A percentile compares a stretch with the other conserved stretches of the same genome.
Conservation (phyloP, 1,140 invertebrate species). For the Platorchestia sp. region DNA sequence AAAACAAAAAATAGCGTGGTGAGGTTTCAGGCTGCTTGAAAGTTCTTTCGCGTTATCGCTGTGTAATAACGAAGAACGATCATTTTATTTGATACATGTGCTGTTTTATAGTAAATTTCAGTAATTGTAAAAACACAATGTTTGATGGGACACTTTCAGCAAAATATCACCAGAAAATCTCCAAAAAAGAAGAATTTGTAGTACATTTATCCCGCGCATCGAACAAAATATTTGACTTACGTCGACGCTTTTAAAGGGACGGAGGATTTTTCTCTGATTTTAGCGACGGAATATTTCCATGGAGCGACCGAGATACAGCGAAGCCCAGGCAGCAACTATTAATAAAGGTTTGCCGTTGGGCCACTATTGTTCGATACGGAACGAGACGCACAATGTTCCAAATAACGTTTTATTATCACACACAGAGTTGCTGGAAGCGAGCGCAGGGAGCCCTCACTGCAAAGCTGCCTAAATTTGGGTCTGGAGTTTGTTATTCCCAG, state of each 20-base stretch:
- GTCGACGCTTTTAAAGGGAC: background rate
- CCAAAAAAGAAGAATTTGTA: background rate
- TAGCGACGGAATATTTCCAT: background rate
- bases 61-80: too few species aligned
- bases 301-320: background rate
- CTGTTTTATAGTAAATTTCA: background rate
- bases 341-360: slow-evolving; percentile 37
- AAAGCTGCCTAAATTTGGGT: background rate
- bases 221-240: background rate
- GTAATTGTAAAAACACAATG: background rate
- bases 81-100: too few species aligned
- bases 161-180: background rate
- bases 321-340: slow-evolving; percentile 8
- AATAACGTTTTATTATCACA: slow-evolving; percentile 42
- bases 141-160: background rate
- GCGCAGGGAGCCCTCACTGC: background rate
- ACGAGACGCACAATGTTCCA: background rate
- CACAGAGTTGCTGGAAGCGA: background rate
- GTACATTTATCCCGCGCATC: background rate
- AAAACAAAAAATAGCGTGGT: background rate
- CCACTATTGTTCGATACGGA: background rate
- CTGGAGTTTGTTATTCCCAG: background rate
- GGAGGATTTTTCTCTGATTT: background rate
- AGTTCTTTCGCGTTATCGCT: background rate
- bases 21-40: background rate